A percentile compares a stretch with the other conserved stretches of the same genome.
Evolutionary conservation across 2,113 vertebrate species (phyloP).

Genomic region (Eudorcas thomsonii): DNA sequence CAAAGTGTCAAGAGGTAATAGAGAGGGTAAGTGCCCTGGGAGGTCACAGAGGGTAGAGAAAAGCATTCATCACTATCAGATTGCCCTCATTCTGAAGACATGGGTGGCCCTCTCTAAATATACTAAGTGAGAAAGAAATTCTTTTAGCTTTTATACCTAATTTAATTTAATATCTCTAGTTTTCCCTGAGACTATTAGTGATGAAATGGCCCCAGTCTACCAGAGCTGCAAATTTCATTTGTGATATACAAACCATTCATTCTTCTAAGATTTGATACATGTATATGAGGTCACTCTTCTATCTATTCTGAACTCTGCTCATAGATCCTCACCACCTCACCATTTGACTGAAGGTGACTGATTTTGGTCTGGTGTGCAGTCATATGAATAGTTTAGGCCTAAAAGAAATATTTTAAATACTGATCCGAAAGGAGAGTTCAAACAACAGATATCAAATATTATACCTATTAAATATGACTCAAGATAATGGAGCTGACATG

Average conservation of each 20-base stretch:
- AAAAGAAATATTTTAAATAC: slow-evolving; percentile 33
- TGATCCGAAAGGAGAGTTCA: not conserved
- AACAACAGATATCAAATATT: slow-evolving; percentile 8
- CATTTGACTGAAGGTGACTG: not conserved
- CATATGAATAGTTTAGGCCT: not conserved
- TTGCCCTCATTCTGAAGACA: not conserved
- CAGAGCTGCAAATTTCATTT: not conserved
- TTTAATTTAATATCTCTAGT: not conserved
- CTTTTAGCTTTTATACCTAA: not conserved
- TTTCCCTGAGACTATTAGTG: not conserved
- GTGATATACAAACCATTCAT: not conserved
- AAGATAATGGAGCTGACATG: slow-evolving; percentile 54
- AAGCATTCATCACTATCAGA: not conserved
- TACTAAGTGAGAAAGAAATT: not conserved
- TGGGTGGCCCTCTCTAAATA: not conserved
- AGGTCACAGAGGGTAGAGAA: not conserved
- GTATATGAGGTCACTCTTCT: not conserved
- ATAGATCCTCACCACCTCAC: not conserved
- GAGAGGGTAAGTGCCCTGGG: not conserved
- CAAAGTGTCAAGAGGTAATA: not conserved
- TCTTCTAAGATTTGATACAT: not conserved
- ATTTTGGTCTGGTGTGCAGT: not conserved
- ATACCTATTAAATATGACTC: slow-evolving; percentile 34
- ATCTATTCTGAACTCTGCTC: not conserved
- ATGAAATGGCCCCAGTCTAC: not conserved